Conservation (phyloP, 2,113 vertebrate genomes). For the Zosterops pallidus region DNA sequence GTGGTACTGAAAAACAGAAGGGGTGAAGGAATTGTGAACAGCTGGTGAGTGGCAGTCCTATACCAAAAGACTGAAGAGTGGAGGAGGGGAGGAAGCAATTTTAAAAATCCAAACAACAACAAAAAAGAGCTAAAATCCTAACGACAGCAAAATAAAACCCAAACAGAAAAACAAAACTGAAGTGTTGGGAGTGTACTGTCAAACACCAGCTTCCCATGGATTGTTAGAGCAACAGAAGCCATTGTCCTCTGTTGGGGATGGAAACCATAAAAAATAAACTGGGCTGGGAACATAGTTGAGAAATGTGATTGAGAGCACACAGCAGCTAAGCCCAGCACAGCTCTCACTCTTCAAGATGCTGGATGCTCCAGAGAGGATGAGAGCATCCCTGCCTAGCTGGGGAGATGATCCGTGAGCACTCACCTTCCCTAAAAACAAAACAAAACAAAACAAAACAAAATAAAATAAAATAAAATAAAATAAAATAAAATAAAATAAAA, state of each 20-base stretch:
- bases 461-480: too few species aligned
- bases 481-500: too few species aligned
- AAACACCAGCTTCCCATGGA: constrained; percentile 13
- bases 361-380: not conserved
- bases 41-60: constrained; percentile 57
- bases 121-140: not conserved
- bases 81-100: constrained; percentile 15
- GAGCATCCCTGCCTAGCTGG: not conserved
- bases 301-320: too few species aligned
- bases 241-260: constrained; percentile 3
- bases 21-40: constrained; percentile 58
- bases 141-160: not conserved
- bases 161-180: constrained; percentile 19
- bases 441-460: too few species aligned
- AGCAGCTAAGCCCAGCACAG: not conserved
- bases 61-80: constrained; percentile 21
- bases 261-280: constrained; percentile 14
- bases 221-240: constrained; percentile 7
- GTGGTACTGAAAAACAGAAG: constrained; percentile 39
- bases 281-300: not conserved
- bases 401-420: not conserved
- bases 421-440: not conserved
- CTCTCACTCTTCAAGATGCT: not conserved
- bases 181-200: not conserved
- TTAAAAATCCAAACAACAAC: not conserved